Conservation (phyloP, 2,797 vertebrate genomes). For the Champsocephalus esox region DNA sequence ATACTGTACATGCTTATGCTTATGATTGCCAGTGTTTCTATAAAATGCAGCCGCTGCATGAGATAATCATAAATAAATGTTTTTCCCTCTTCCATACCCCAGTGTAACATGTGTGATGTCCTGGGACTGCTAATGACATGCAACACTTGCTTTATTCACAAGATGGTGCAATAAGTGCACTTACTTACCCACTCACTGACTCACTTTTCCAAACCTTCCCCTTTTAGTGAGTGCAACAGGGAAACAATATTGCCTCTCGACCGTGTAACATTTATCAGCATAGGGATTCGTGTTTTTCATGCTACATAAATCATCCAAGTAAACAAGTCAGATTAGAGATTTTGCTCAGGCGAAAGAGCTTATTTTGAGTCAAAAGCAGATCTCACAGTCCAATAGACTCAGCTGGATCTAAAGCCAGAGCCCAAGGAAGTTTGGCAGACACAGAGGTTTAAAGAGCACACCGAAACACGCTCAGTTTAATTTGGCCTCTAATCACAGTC, state of each 20-base stretch:
- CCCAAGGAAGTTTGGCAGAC: slow-evolving; percentile 53
- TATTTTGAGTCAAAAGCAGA: slow-evolving; percentile 60
- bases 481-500: slow-evolving; percentile 55
- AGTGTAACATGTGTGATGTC: slow-evolving; percentile 28
- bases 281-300: slow-evolving; percentile 57
- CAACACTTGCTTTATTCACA: slow-evolving; percentile 81
- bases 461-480: slow-evolving; percentile 57
- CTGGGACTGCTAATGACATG: slow-evolving; percentile 62
- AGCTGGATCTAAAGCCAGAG: slow-evolving; percentile 57
- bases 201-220: slow-evolving; percentile 37
- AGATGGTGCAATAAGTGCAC: slow-evolving; percentile 83
- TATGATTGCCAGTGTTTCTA: slow-evolving; percentile 36
- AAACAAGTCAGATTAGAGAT: slow-evolving; percentile 70
- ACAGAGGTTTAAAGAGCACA: slow-evolving; percentile 50
- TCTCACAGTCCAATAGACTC: slow-evolving; percentile 72
- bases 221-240: slow-evolving; percentile 41
- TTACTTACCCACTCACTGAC: slow-evolving; percentile 53
- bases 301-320: slow-evolving; percentile 70
- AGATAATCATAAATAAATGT: slow-evolving; percentile 36
- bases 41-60: slow-evolving; percentile 19
- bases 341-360: slow-evolving; percentile 55
- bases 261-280: slow-evolving; percentile 68
- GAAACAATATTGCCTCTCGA: slow-evolving; percentile 64
- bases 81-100: background rate
- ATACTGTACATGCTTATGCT: slow-evolving; percentile 49